Evolutionary conservation across 2,797 vertebrate species (phyloP).

Genomic region (Protonibea diacanthus): DNA sequence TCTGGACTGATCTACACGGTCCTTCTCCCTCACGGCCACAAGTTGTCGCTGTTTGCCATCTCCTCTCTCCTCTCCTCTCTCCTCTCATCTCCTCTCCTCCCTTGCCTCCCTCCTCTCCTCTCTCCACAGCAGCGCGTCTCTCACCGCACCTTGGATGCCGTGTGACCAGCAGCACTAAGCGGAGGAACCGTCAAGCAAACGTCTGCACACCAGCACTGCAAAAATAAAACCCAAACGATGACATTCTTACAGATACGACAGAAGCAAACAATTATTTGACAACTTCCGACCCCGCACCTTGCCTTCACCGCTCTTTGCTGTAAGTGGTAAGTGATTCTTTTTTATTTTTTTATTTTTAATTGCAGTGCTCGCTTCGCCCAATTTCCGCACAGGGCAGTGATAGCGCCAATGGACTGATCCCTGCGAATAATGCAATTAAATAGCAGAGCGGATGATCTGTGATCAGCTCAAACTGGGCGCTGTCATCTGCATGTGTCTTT

Average conservation of each 20-base stretch:
- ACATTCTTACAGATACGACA: slow-evolving; percentile 76
- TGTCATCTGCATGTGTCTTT: background rate
- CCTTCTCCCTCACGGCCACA: slow-evolving; percentile 39
- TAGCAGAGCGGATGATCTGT: background rate
- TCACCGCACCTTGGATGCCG: slow-evolving; percentile 76
- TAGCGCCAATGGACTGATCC: slow-evolving; percentile 7
- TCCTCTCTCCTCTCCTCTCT: slow-evolving; percentile 7
- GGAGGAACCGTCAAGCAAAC: slow-evolving; percentile 42
- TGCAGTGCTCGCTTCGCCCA: slow-evolving; percentile 11
- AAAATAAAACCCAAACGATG: slow-evolving; percentile 80
- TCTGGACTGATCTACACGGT: background rate
- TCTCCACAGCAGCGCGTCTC: slow-evolving; percentile 61
- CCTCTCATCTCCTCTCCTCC: background rate
- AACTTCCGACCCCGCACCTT: slow-evolving; percentile 64
- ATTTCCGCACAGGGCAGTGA: slow-evolving; percentile 26
- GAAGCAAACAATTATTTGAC: slow-evolving; percentile 80
- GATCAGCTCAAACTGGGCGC: background rate
- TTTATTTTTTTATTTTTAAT: slow-evolving; percentile 17
- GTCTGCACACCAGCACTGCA: slow-evolving; percentile 61
- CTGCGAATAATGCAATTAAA: slow-evolving; percentile 20
- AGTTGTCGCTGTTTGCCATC: slow-evolving; percentile 67
- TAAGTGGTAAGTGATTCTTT: slow-evolving; percentile 79
- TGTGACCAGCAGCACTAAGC: slow-evolving; percentile 65
- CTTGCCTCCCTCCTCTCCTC: background rate
- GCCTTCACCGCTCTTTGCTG: slow-evolving; percentile 73